phyloP scores from a whole-genome alignment of 2,888 invertebrate species.

The Globia sparganii region DNA sequence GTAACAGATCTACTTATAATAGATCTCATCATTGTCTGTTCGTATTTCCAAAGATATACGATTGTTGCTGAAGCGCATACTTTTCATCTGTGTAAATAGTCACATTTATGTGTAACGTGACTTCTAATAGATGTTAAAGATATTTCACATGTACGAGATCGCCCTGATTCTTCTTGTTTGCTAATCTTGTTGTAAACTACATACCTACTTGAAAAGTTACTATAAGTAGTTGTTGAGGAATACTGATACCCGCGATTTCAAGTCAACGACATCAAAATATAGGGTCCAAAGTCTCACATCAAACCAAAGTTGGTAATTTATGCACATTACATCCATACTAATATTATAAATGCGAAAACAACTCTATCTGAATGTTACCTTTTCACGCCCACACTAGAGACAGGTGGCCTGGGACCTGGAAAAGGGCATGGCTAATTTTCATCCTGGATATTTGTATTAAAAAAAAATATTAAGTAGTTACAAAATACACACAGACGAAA shows the following conservation, averaged over 20 bases:
- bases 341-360: neutral
- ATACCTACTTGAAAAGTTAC: neutral
- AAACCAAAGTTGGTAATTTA: conserved; percentile 31
- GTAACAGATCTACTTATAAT: neutral
- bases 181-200: conserved; percentile 14
- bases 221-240: neutral
- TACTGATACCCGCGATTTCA: conserved; percentile 6
- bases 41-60: neutral
- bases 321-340: conserved; percentile 24
- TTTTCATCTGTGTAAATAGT: conserved; percentile 8
- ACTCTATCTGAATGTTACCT: neutral
- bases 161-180: conserved; percentile 29
- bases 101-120: conserved; percentile 40
- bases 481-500: neutral
- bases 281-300: conserved; percentile 36
- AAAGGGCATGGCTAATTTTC: neutral
- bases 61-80: neutral
- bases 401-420: neutral
- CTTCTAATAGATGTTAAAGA: conserved; percentile 28
- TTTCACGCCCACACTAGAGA: neutral
- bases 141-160: conserved; percentile 25
- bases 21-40: neutral
- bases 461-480: neutral
- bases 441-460: no score
- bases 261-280: conserved; percentile 20